phyloP scores from a whole-genome alignment of 2,113 vertebrate species.

The Nesoenas mayeri region DNA sequence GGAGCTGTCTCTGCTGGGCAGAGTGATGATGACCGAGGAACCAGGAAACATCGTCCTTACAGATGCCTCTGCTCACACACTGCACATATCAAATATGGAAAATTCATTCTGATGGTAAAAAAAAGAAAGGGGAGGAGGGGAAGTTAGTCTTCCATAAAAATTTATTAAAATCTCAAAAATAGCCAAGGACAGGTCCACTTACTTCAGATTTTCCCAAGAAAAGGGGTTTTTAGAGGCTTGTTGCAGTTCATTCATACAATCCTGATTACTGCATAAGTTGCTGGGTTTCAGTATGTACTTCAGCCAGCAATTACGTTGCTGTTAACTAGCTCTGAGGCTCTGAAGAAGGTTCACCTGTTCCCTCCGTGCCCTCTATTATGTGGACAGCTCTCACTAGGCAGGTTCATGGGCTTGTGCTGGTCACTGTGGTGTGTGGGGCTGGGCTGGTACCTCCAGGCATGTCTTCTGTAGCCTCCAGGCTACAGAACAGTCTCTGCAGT shows the following conservation, averaged over 20 bases:
- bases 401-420: not conserved
- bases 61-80: not conserved
- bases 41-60: rapidly evolving
- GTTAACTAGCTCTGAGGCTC: not conserved
- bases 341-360: not conserved
- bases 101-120: not conserved
- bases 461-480: not conserved
- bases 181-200: not conserved
- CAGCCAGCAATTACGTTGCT: not conserved
- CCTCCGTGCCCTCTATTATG: not conserved
- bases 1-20: not conserved
- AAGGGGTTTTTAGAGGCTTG: not conserved
- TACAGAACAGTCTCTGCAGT: not conserved
- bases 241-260: not conserved
- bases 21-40: not conserved
- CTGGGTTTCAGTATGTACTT: not conserved
- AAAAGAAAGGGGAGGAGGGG: not conserved
- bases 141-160: not conserved
- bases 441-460: not conserved
- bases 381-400: not conserved
- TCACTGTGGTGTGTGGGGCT: not conserved
- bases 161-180: not conserved
- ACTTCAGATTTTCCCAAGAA: not conserved
- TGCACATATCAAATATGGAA: not conserved
- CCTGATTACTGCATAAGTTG: rapidly evolving